A percentile compares a stretch with the other conserved stretches of the same genome.
These are phyloP conservation scores for Rhyacophila brunnea DNA, from an alignment of 1,140 invertebrate species.

Conservation along the genomic window DNA sequence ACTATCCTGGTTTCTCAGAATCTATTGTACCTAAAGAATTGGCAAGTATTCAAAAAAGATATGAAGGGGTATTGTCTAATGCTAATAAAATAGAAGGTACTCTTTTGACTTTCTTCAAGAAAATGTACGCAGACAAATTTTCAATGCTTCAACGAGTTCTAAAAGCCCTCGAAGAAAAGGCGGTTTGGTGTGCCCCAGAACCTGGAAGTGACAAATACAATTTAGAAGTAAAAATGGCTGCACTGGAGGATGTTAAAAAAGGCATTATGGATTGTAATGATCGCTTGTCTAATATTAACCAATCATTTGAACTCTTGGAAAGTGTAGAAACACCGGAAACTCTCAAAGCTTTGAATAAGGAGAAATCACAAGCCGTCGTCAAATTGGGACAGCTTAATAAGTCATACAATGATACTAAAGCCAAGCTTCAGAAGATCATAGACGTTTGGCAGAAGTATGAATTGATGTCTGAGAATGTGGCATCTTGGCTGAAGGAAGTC, in stretches of 20 bases:
- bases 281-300: constrained; percentile 65
- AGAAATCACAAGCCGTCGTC: constrained; percentile 62
- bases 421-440: constrained; percentile 69
- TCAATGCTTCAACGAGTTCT: constrained; percentile 77
- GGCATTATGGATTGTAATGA: constrained; percentile 68
- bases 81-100: constrained; percentile 80
- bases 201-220: constrained; percentile 85
- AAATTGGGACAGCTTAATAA: constrained; percentile 70
- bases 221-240: constrained; percentile 85
- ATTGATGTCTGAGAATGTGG: constrained; percentile 69
- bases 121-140: constrained; percentile 84
- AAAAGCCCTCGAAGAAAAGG: constrained; percentile 79
- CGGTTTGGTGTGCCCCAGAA: constrained; percentile 89
- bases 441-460: constrained; percentile 82
- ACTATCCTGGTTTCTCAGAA: constrained; percentile 78
- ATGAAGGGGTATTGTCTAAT: constrained; percentile 70
- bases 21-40: constrained; percentile 77
- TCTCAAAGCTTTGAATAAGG: constrained; percentile 60
- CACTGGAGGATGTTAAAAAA: constrained; percentile 73
- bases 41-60: constrained; percentile 72
- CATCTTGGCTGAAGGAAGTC: constrained; percentile 82
- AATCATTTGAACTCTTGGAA: constrained; percentile 65
- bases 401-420: constrained; percentile 68
- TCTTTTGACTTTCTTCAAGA: constrained; percentile 79
- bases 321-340: constrained; percentile 68